These are phyloP conservation scores for Rhea pennata DNA, from an alignment of 2,113 vertebrate genomes.

Conservation along the genomic window DNA sequence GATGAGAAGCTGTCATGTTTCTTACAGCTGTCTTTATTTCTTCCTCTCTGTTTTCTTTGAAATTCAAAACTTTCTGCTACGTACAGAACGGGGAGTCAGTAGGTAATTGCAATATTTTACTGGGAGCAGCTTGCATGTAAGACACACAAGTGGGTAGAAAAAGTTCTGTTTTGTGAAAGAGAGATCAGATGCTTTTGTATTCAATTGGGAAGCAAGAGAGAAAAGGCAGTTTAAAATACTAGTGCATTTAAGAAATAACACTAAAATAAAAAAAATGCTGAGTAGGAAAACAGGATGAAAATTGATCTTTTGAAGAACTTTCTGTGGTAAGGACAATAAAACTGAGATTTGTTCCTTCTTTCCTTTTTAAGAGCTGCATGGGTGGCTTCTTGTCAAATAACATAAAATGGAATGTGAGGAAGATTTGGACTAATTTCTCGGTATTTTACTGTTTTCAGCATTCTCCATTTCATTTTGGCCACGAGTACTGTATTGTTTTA, in stretches of 20 bases:
- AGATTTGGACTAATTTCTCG: neutral
- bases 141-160: conserved; percentile 8
- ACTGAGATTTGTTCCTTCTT: neutral
- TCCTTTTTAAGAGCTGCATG: conserved; percentile 13
- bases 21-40: neutral
- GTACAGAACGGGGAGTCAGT: neutral
- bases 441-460: neutral
- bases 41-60: conserved; percentile 13
- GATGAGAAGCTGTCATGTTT: neutral
- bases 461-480: conserved; percentile 15
- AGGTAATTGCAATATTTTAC: neutral
- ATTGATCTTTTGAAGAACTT: neutral
- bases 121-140: neutral
- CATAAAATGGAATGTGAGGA: neutral
- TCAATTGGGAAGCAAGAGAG: neutral
- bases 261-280: neutral
- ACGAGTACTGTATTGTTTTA: neutral
- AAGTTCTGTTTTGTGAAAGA: neutral
- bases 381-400: conserved; percentile 24
- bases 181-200: neutral
- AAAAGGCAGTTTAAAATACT: neutral
- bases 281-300: neutral
- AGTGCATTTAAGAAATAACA: neutral
- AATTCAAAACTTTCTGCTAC: neutral
- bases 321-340: conserved; percentile 19